Base-by-base conservation (phyloP, 2,888 invertebrate genomes). In the Helobdella robusta region DNA sequence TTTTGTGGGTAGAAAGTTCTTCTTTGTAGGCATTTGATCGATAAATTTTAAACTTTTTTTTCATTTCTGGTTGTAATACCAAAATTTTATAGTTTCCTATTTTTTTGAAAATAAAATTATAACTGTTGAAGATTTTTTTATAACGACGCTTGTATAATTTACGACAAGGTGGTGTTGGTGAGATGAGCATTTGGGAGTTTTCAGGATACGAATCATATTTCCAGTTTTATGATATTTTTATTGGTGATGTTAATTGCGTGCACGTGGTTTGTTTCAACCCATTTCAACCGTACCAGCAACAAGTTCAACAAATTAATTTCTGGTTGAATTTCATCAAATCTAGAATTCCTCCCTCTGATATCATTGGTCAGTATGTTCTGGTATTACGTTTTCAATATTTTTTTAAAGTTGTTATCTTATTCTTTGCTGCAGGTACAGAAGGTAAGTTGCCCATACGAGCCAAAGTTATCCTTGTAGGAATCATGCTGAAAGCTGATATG, bases 261-360 rank as follows among this genome's bases (percentile, higher is more conserved):
- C 85, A 86, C 74, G 80, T 85, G 36, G 82, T 88, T 67, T 82
- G 86, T 64, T 86, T 87, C 78, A 85, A 83, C 74, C 81, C 87
- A 58, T 82, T 83, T 71, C 86, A 87, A 73, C 82, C 86, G 6
- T 83, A 83, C 54, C 84, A 86, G 69, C 74, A 78, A 76, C 66
- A 62, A 28, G 20, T 62, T 15, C 28, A 50, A n/a, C 23, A 48
- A 15, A 50, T 69, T 11, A 54, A 83, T 72, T 88, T 86, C 80
- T 88, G 88, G 88, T 79, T 88, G 67, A 84, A 86, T 73, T 88
- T 87, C 77, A 81, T 88, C 66, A 83, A 86, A 75, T 84, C 86
- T 48, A 81, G 87, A 63, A 82, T 85, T 67, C 81, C 83, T 25
- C 83, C 84, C 35, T 80, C 83, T 48, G 83, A 84, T 73, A 76